Conservation (phyloP, 2,113 vertebrate species). For the Oncorhynchus masou region DNA sequence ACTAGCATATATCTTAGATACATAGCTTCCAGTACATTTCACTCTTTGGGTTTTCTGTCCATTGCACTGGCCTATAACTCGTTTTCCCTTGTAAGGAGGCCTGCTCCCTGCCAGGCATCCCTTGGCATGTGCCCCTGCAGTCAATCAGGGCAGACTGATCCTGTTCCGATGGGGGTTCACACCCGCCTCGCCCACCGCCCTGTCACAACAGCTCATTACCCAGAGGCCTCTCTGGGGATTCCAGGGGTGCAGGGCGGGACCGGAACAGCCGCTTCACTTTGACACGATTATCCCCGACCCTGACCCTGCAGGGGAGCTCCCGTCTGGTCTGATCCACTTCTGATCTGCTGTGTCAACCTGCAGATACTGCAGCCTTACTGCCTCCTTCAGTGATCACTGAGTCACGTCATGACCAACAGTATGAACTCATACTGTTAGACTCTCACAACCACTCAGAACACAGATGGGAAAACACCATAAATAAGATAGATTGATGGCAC, state of each 20-base stretch:
- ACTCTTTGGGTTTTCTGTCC: too few species aligned
- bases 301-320: neutral
- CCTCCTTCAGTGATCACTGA: constrained; percentile 25
- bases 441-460: too few species aligned
- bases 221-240: constrained; percentile 58
- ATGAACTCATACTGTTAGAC: constrained; percentile 23
- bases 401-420: too few species aligned
- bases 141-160: constrained; percentile 67
- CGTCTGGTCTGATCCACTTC: constrained; percentile 59
- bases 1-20: neutral
- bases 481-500: constrained; percentile 5
- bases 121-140: constrained; percentile 61
- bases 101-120: constrained; percentile 49
- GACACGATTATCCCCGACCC: constrained; percentile 53
- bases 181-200: constrained; percentile 36
- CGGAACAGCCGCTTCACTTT: constrained; percentile 47
- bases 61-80: too few species aligned
- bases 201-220: constrained; percentile 72
- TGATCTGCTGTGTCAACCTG: constrained; percentile 60
- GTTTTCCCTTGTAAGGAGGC: neutral
- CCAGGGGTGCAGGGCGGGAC: constrained; percentile 50
- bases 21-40: neutral
- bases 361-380: constrained; percentile 56
- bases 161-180: constrained; percentile 49
- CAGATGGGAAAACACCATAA: constrained; percentile 15